These are phyloP conservation scores for Ctenicera cuprea DNA, from an alignment of 2,888 invertebrate species.

Conservation along the genomic window DNA sequence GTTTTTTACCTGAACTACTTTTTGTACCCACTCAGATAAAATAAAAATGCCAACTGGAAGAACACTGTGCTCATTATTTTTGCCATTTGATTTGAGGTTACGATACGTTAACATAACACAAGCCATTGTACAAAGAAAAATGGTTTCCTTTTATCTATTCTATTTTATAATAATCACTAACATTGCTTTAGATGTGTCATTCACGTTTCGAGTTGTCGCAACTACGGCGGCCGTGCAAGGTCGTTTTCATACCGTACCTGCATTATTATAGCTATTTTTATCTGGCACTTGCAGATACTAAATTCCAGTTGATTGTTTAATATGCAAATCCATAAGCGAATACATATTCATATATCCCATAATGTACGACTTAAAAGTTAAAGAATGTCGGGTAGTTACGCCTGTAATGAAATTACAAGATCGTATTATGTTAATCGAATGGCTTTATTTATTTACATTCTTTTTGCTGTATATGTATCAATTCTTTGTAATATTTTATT, in stretches of 20 bases:
- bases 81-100: background rate
- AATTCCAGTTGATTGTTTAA: constrained; percentile 60
- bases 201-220: constrained; percentile 44
- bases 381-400: constrained; percentile 11
- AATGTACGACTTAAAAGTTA: constrained; percentile 1
- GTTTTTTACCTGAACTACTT: background rate
- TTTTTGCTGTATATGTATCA: background rate
- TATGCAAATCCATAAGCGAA: constrained; percentile 53
- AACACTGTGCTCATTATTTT: constrained; percentile 2
- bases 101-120: constrained; percentile 3
- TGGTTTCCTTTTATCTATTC: constrained; percentile 12
- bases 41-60: background rate
- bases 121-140: constrained; percentile 21
- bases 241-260: constrained; percentile 58
- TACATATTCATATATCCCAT: constrained; percentile 21
- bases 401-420: constrained; percentile 7
- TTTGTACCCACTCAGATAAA: background rate
- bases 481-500: no score
- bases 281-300: constrained; percentile 52
- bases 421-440: background rate
- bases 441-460: constrained; percentile 1
- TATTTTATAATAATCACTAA: constrained; percentile 1
- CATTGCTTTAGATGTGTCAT: constrained; percentile 25
- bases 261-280: constrained; percentile 56
- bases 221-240: constrained; percentile 57